Conservation (phyloP, 1,140 invertebrate genomes). For the Listronotus oregonensis region DNA sequence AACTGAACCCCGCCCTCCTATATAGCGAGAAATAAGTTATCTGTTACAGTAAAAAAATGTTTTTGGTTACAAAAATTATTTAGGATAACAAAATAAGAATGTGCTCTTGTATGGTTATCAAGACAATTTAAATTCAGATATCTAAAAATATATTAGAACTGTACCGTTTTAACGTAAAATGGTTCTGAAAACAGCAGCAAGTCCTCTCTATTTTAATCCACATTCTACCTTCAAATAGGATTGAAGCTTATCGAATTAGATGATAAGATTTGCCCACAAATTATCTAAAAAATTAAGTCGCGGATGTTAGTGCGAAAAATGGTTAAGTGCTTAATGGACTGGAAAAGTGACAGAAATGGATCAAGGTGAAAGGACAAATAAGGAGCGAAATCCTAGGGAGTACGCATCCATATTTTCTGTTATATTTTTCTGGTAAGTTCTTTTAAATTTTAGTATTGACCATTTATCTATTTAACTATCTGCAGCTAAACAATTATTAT, state of each 20-base stretch:
- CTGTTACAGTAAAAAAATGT: no score
- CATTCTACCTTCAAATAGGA: slow-evolving; percentile 9
- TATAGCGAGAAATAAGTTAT: no score
- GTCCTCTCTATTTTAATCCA: not conserved
- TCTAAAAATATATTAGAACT: no score
- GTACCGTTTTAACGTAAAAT: no score
- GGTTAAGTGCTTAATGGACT: slow-evolving; percentile 4
- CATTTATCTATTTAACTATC: no score
- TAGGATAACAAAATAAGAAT: no score
- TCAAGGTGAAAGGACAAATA: slow-evolving; percentile 16
- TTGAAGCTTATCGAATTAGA: slow-evolving; percentile 13
- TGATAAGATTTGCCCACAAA: slow-evolving; percentile 9
- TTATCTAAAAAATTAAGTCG: slow-evolving; percentile 9
- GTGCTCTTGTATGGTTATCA: no score
- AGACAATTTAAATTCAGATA: no score
- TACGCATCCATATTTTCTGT: slow-evolving; percentile 29
- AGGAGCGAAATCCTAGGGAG: slow-evolving; percentile 28
- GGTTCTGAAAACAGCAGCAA: no score
- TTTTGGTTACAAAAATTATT: no score
- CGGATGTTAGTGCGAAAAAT: slow-evolving; percentile 8
- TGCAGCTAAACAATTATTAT: no score
- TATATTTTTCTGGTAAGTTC: slow-evolving; percentile 39
- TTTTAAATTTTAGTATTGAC: slow-evolving; percentile 3
- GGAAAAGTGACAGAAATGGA: slow-evolving; percentile 25
- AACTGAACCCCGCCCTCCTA: no score